These are phyloP conservation scores for Aptenodytes patagonicus DNA, from an alignment of 2,113 vertebrate species.

Conservation along the genomic window DNA sequence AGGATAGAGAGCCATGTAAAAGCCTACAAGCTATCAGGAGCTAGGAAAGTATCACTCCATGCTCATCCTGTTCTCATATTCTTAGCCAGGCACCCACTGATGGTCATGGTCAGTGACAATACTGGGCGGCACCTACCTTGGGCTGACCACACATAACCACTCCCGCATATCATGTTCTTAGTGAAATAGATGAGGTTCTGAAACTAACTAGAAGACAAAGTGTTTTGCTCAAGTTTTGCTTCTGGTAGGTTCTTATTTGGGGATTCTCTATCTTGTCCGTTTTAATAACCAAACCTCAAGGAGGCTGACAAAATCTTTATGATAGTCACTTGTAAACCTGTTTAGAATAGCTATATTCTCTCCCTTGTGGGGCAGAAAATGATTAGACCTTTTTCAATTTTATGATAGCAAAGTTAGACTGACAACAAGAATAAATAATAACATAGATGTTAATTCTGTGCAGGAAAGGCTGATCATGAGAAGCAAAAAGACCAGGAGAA, in stretches of 20 bases:
- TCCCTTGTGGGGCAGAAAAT: neutral
- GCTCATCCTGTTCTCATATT: neutral
- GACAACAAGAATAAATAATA: neutral
- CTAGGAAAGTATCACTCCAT: neutral
- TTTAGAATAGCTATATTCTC: neutral
- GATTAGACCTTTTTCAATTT: neutral
- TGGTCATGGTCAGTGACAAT: neutral
- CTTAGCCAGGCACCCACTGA: neutral
- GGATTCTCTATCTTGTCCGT: neutral
- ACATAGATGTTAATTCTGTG: neutral
- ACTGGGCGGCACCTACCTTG: neutral
- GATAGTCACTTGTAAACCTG: neutral
- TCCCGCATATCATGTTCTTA: rapidly evolving
- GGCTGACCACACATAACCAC: neutral
- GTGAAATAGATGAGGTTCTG: neutral
- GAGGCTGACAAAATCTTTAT: neutral
- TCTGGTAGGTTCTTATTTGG: neutral
- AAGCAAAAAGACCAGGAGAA: neutral
- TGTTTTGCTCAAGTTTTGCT: neutral
- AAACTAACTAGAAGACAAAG: neutral
- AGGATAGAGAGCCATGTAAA: neutral
- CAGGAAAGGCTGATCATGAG: neutral
- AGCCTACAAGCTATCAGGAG: neutral
- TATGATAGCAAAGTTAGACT: neutral
- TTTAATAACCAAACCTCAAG: neutral